phyloP scores from a whole-genome alignment of 2,797 vertebrate species.

The Ptychobarbus kaznakovi region DNA sequence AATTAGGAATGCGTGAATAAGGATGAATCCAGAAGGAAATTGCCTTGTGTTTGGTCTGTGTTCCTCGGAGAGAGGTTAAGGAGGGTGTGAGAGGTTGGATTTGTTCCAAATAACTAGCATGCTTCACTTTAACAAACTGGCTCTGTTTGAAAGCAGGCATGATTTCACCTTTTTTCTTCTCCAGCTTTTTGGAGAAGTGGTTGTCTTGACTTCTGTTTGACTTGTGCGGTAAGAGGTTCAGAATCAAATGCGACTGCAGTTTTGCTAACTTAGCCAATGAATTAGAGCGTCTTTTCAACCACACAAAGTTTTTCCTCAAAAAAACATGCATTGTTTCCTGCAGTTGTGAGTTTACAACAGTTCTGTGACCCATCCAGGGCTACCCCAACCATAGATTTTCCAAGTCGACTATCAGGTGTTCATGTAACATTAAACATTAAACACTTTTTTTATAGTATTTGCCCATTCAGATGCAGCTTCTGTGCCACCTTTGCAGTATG shows the following conservation, averaged over 20 bases:
- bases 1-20: conserved; percentile 32
- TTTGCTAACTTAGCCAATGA: not conserved
- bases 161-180: not conserved
- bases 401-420: not conserved
- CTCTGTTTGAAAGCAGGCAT: not conserved
- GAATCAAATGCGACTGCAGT: not conserved
- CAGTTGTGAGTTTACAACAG: too few species aligned
- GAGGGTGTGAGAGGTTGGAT: conserved; percentile 19
- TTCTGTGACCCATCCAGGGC: not conserved
- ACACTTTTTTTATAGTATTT: not conserved
- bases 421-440: not conserved
- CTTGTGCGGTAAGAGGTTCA: not conserved
- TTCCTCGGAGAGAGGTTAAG: conserved; percentile 36
- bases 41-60: conserved; percentile 24
- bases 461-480: not conserved
- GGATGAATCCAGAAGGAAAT: not conserved
- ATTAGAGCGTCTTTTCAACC: not conserved
- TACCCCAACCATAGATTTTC: not conserved
- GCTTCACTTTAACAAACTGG: conserved; percentile 23
- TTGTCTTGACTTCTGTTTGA: not conserved
- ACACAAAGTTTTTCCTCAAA: not conserved
- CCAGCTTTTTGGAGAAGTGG: not conserved
- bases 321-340: not conserved
- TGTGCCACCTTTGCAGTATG: not conserved
- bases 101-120: conserved; percentile 34